Evolutionary conservation across 2,113 vertebrate genomes (phyloP), one percentile per base, ranked within the genome.

Genomic region (Oryzias javanicus): DNA sequence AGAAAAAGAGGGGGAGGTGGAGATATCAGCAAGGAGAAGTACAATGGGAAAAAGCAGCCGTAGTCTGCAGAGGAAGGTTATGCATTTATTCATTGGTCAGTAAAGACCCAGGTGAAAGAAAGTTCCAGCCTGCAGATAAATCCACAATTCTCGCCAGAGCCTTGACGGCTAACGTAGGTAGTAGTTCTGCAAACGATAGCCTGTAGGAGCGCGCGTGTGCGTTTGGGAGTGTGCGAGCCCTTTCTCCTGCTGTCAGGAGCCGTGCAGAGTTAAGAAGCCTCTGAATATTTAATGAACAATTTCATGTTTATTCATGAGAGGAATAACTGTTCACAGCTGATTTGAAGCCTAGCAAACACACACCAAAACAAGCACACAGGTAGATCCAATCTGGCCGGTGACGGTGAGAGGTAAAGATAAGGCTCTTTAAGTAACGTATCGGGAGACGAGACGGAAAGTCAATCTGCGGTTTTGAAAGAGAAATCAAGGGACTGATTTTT

Each of bases 221-320:
- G 50, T 63, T 56, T 72, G 60, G 20, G 73, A n/a, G 72, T 47
- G 51, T 62, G 59, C 24, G 41, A 88, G 87, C 84, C 85, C 78
- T 90, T 88, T 88, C 81, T 82, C 90, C 88, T 70, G 85, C 89
- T 87, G 85, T 84, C 84, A 90, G 80, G 74, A 88, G 67, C 82
- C 85, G 78, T 65, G 80, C 75, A 19, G 87, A 73, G 87, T 87
- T 88, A 87, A 87, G 86, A 86, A 54, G 66, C 58, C 70, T 77
- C 71, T 90, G 87, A 87, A 90, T 90, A 87, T 83, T 90, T 88
- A 87, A 90, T 87, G 84, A 87, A 46, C 62, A 47, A 71, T 51
- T 74, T 84, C 77, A 88, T 90, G 86, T 85, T 87, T 90, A 90
- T 89, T 90, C 86, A 90, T 81, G 60, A 20, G 0, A 46, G 64